Evolutionary conservation across 2,113 vertebrate genomes (phyloP).

Genomic region (Oryzias celebensis): DNA sequence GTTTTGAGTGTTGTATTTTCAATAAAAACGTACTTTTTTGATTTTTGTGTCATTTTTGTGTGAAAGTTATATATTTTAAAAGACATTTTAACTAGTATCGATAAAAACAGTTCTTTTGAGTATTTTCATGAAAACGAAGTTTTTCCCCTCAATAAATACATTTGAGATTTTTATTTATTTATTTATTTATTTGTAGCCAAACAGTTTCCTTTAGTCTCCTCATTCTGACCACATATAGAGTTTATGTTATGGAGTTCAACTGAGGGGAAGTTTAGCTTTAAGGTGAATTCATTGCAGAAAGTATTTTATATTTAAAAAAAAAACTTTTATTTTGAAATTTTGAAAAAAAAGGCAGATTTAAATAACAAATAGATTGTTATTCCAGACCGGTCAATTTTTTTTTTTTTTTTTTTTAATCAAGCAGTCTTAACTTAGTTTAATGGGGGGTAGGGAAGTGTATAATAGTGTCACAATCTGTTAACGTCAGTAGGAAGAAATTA

Average conservation of each 20-base stretch:
- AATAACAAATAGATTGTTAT: conserved; percentile 20
- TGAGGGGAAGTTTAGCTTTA: conserved; percentile 38
- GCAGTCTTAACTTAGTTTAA: conserved; percentile 37
- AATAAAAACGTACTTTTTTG: conserved; percentile 57
- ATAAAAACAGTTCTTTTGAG: too few relatives aligned
- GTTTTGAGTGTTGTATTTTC: conserved; percentile 37
- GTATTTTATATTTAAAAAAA: neutral
- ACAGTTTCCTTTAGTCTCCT: neutral
- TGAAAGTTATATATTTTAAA: conserved; percentile 33
- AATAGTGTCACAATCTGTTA: neutral
- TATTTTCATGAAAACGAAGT: too few relatives aligned
- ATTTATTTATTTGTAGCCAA: neutral
- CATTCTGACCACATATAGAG: neutral
- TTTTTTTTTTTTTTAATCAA: neutral
- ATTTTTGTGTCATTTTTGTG: conserved; percentile 46
- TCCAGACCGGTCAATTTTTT: neutral
- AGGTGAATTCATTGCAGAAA: neutral
- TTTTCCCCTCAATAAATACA: conserved; percentile 25
- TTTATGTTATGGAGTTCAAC: conserved; percentile 23
- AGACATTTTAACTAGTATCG: neutral
- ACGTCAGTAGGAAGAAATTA: conserved; percentile 15
- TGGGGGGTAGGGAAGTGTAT: conserved; percentile 22
- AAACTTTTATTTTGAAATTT: too few relatives aligned
- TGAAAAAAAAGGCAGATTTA: conserved; percentile 4
- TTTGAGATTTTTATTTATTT: neutral